phyloP scores from a whole-genome alignment of 2,888 invertebrate species.

The Venusia cambrica region DNA sequence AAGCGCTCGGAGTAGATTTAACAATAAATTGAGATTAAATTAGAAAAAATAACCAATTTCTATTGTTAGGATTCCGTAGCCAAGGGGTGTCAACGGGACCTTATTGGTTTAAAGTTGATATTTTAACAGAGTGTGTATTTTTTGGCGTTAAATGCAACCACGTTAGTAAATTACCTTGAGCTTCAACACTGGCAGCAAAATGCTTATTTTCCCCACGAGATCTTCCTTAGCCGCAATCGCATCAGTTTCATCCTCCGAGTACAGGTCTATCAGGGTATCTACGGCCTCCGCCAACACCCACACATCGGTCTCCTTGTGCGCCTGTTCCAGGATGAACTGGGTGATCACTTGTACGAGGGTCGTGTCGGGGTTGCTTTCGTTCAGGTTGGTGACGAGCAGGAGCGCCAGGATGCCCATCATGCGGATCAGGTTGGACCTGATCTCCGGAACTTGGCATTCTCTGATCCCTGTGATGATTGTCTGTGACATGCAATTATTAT shows the following conservation, averaged over 20 bases:
- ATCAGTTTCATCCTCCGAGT: constrained; percentile 88
- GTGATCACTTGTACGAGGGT: constrained; percentile 68
- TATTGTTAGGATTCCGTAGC: no score
- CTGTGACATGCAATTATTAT: constrained; percentile 43
- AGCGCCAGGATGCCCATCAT: constrained; percentile 81
- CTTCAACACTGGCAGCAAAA: constrained; percentile 82
- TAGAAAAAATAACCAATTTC: no score
- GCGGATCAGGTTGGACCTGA: constrained; percentile 80
- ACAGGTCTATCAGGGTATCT: constrained; percentile 88
- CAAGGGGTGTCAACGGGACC: no score
- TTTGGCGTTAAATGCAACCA: no score
- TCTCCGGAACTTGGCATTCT: constrained; percentile 76
- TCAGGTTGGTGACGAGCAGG: constrained; percentile 62
- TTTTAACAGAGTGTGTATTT: no score
- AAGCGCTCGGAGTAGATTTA: no score
- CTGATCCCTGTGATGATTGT: constrained; percentile 77
- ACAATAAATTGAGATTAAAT: no score
- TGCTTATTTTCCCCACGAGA: constrained; percentile 82
- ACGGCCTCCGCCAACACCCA: constrained; percentile 88
- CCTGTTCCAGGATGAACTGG: constrained; percentile 82
- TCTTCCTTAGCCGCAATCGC: constrained; percentile 82
- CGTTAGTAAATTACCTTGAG: constrained; percentile 80
- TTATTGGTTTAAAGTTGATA: no score
- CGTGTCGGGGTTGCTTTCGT: constrained; percentile 51
- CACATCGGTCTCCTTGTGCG: constrained; percentile 82